Evolutionary conservation across 2,797 vertebrate genomes (phyloP), one percentile per base, ranked within the genome.

Genomic region (Pelobates cultripes): DNA sequence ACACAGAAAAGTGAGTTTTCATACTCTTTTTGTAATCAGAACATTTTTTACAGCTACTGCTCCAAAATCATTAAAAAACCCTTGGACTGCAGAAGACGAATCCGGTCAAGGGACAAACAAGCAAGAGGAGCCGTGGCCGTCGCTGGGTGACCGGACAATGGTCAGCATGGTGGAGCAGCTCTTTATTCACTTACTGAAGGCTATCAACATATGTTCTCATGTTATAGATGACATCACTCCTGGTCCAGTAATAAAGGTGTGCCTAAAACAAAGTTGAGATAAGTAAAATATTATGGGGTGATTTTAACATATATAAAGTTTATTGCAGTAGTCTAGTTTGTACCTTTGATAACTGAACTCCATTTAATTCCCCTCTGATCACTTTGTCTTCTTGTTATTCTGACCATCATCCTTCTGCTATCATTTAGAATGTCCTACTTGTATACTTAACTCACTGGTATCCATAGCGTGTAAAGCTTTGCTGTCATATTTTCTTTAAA

Each of bases 141-240:
- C 96, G 0, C 89, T 99, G 57, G 95, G 94, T 0, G 97, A 99
- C 87, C 92, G 96, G 71, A 86, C 91, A 42, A 89, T 99, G 75
- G 96, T 97, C 72, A 88, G 88, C 83, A 94, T 98, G 94, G 92
- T 98, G 61, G 97, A 99, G 28, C 98, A 99, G 74, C 94, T 99
- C 42, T 99, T 99, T 83, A 95, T 95, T 61, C 98, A 99, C 87
- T 89, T 99, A 40, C 90, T 99, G 41, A 99, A 98, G 86, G 90
- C 97, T 84, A 92, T 99, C 84, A 99, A 99, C 86, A 98, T 99
- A 90, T 99, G 98, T 77, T 94, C 98, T 2, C 98, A 99, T 45
- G 97, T 99, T 42, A 87, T 99, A 85, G 98, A 99, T 43, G 98
- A 99, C 69, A 94, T 94, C 3, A 89, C 96, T 55, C 98, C 98